Evolutionary conservation across 2,888 invertebrate species (phyloP), one percentile per base, ranked within the genome.

Genomic region (Drosophila mercatorum): DNA sequence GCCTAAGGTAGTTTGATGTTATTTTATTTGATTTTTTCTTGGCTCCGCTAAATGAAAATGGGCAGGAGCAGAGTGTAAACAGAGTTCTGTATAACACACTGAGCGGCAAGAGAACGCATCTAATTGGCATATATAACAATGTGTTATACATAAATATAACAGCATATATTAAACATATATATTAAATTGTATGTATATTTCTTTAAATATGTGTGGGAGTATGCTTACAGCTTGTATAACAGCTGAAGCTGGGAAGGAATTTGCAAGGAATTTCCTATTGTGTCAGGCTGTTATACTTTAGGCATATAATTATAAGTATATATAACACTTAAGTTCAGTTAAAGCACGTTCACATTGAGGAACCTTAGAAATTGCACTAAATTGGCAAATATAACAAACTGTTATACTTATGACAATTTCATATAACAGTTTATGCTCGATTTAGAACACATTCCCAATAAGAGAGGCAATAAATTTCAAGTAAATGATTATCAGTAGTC

Each of bases 1-100:
- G 88, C 90, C 89, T 80, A 80, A 90, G 90, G 89, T 90, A 90
- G 89, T 86, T 90, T 80, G 87, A 81, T 90, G 91, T 85, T 79
- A 85, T 88, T 90, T 89, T 83, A 89, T 88, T 89, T 88, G 81
- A 84, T 81, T 87, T 78, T 85, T 75, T 73, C 22, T 66, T 71
- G 56, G 76, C 65, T 70, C 70, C 63, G 38, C 57, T 43, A 65
- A 72, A 90, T 90, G 78, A 79, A 82, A 81, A 78, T 85, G 79
- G 81, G 78, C 81, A 81, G 75, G 76, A 83, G 72, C 72, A 68
- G 69, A 88, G 82, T 81, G 88, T 83, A 90, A 87, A 88, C 83
- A 84, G 75, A 84, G 75, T 59, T 58, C 68, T n/a, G 52, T 68
- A 70, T 58, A 68, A 64, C 56, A 53, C 44, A 38, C 68, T 34